Evolutionary conservation across 2,797 vertebrate species (phyloP), one percentile per base, ranked within the genome.

Genomic region (Sebastolobus alascanus): DNA sequence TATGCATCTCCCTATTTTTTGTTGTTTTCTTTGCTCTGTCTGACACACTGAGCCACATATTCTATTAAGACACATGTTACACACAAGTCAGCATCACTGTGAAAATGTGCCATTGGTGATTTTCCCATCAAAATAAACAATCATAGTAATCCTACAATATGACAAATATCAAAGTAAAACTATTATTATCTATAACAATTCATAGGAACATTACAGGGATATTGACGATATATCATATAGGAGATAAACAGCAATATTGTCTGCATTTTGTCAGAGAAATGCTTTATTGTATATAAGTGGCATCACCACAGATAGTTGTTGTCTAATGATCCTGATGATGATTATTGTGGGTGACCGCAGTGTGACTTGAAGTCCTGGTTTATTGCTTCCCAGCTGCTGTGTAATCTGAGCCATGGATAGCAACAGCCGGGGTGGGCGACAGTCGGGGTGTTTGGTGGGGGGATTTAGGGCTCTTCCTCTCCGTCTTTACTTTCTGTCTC

Each of bases 381-480:
- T 92, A 94, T 87, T 77, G 68, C 72, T 66, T 91, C 91, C 75
- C 89, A 94, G 93, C 92, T 92, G 93, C 90, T 88, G 74, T 95
- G 96, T 92, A 96, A 96, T 84, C 85, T 58, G 96, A 96, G 90
- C 92, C 76, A 56, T 8, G 75, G 82, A 83, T 65, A 88, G 92
- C 82, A 68, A 96, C 96, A 95, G 95, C 94, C 87, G 95, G 87
- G 83, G 68, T 82, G 90, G 89, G 90, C 66, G 77, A 89, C 89
- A 90, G 86, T 83, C 85, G 54, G 82, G 84, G 90, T 64, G 59
- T 79, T 90, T 84, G 84, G 82, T 87, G 61, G 74, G 46, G 82
- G 88, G 91, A 88, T 90, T 92, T 88, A 82, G 85, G 83, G 77
- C 83, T 92, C 88, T 94, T 90, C 90, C 86, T 88, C 85, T 86